Percentiles rank a stretch among this genome's conserved stretches.
phyloP scores from a whole-genome alignment of 2,888 invertebrate species.

The Andrena haemorrhoa region DNA sequence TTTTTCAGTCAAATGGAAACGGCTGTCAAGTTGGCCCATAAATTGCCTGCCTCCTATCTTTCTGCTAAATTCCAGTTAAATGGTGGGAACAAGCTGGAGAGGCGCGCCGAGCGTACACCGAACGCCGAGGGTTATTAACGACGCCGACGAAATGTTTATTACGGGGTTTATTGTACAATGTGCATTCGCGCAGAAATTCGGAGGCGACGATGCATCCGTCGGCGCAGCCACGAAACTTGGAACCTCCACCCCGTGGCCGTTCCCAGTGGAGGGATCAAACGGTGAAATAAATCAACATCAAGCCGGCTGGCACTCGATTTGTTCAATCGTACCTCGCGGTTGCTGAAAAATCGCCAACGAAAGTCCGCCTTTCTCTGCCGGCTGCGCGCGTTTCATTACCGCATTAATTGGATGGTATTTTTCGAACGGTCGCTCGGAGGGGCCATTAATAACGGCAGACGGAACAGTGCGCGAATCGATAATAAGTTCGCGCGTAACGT shows the following conservation, averaged over 20 bases:
- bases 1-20: not conserved
- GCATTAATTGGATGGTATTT: constrained; percentile 50
- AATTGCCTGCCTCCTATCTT: not conserved
- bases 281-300: constrained; percentile 59
- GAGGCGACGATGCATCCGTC: no score
- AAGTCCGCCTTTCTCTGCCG: constrained; percentile 51
- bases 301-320: constrained; percentile 51
- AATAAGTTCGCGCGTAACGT: constrained; percentile 38
- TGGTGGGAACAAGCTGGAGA: not conserved
- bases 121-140: not conserved
- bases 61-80: not conserved
- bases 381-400: constrained; percentile 48
- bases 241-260: constrained; percentile 1
- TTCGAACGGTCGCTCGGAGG: constrained; percentile 12
- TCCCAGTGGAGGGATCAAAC: constrained; percentile 19
- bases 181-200: no score
- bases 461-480: constrained; percentile 35
- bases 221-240: not conserved
- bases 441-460: constrained; percentile 52
- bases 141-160: not conserved
- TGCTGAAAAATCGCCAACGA: constrained; percentile 52
- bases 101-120: not conserved
- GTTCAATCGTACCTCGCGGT: constrained; percentile 33
- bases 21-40: not conserved
- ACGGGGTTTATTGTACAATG: not conserved